phyloP scores from a whole-genome alignment of 2,888 invertebrate species.

The Cepaea hortensis region DNA sequence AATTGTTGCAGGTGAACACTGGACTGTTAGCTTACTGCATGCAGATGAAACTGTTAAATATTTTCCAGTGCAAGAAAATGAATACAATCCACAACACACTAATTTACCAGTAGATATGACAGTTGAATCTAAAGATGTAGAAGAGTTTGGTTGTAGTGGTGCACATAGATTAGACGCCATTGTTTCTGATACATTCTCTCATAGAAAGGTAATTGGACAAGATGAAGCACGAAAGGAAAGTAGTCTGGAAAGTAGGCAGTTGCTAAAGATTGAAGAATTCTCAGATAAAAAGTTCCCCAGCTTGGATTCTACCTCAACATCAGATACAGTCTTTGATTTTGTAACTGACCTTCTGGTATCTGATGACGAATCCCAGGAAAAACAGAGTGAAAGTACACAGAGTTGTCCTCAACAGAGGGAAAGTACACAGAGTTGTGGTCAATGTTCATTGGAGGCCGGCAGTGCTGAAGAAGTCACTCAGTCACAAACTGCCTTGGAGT shows the following conservation, averaged over 20 bases:
- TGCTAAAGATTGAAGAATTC: slow-evolving; percentile 5
- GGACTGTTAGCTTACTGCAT: background rate
- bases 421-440: no score
- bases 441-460: background rate
- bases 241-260: background rate
- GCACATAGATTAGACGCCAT: background rate
- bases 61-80: background rate
- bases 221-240: background rate
- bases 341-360: slow-evolving; percentile 56
- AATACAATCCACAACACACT: background rate
- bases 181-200: background rate
- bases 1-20: background rate
- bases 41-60: background rate
- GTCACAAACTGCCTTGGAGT: background rate
- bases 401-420: background rate
- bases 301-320: slow-evolving; percentile 45
- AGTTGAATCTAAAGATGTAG: background rate
- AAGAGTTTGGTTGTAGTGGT: background rate
- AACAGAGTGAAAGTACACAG: background rate
- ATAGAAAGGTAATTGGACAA: background rate
- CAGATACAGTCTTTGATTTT: slow-evolving; percentile 56
- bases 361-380: slow-evolving; percentile 49
- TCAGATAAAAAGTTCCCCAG: slow-evolving; percentile 5
- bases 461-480: background rate
- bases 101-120: background rate